Conservation (phyloP, 2,888 invertebrate species). For the Dasysyrphus tricinctus region DNA sequence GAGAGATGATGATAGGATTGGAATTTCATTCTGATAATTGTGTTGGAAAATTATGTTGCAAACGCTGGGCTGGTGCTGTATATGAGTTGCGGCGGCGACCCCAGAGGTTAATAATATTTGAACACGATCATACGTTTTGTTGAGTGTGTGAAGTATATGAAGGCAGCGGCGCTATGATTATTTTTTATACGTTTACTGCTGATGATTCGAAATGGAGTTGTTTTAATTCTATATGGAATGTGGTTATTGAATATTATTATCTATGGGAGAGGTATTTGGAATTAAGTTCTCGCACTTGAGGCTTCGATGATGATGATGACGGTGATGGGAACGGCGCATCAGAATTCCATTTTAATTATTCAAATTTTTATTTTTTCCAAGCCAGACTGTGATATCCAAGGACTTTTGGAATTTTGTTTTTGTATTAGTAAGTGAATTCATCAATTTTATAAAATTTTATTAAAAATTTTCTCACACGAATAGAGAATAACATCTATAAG, state of each 20-base stretch:
- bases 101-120: constrained; percentile 74
- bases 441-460: not conserved
- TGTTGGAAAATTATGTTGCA: constrained; percentile 74
- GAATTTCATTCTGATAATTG: constrained; percentile 74
- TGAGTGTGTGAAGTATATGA: constrained; percentile 39
- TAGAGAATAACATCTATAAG: not conserved
- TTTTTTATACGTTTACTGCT: not conserved
- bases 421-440: not conserved
- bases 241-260: constrained; percentile 28
- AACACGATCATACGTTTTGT: constrained; percentile 55
- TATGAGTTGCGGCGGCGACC: constrained; percentile 41
- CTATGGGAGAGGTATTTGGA: constrained; percentile 43
- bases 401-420: constrained; percentile 16
- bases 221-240: constrained; percentile 53
- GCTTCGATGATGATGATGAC: not conserved
- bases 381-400: constrained; percentile 9
- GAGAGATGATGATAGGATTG: constrained; percentile 58
- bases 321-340: constrained; percentile 28
- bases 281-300: constrained; percentile 9
- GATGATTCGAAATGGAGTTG: constrained; percentile 30
- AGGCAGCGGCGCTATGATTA: constrained; percentile 2
- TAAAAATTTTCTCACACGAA: not conserved
- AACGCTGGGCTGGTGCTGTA: not conserved
- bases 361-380: constrained; percentile 9
- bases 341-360: constrained; percentile 36